Evolutionary conservation across 1,140 invertebrate species (phyloP).

Genomic region (Archivesica marissinica): DNA sequence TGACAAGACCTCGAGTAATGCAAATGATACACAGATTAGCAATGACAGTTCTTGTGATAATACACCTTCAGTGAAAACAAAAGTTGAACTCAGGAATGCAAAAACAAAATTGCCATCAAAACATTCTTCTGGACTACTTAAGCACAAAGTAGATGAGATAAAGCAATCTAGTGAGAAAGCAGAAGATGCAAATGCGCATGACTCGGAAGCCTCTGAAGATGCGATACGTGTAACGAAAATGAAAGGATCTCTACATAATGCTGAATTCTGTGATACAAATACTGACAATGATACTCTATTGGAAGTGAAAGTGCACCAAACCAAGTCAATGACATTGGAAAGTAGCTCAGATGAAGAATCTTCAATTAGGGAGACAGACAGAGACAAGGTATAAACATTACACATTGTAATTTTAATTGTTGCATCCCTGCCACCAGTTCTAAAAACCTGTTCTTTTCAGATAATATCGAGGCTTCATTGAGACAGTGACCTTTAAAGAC

Average conservation of each 20-base stretch:
- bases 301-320: neutral
- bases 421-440: no score
- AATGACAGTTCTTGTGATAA: conserved; percentile 2
- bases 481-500: no score
- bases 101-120: neutral
- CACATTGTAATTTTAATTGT: no score
- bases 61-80: neutral
- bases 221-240: no score
- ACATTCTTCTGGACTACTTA: no score
- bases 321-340: neutral
- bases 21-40: conserved; percentile 6
- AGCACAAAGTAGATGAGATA: no score
- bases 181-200: no score
- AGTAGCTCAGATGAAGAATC: conserved; percentile 6
- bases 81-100: neutral
- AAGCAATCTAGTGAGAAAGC: no score
- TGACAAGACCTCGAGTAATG: neutral
- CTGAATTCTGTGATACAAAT: neutral
- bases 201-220: no score
- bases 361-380: neutral
- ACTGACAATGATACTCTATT: neutral
- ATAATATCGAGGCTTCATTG: no score
- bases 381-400: neutral
- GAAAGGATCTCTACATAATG: no score
- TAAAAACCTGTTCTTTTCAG: no score